These are phyloP conservation scores for Drosophila borealis DNA, from an alignment of 2,888 invertebrate genomes.

Conservation along the genomic window DNA sequence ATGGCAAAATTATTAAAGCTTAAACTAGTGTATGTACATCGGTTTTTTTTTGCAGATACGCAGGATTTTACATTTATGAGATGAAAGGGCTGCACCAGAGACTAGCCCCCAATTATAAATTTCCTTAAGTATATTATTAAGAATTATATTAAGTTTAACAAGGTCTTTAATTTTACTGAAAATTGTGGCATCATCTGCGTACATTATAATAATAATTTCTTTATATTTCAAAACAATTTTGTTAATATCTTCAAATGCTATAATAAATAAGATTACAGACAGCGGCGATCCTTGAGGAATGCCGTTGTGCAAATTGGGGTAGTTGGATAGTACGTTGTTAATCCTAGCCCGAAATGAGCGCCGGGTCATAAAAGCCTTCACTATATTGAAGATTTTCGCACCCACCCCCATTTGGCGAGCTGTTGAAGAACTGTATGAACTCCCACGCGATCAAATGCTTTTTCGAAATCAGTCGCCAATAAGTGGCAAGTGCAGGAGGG, in stretches of 20 bases:
- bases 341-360: constrained; percentile 19
- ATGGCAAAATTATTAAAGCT: too few relatives aligned
- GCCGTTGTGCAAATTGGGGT: constrained; percentile 12
- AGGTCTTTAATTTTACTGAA: neutral
- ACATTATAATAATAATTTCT: constrained; percentile 4
- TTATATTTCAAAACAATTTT: constrained; percentile 19
- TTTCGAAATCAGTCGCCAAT: constrained; percentile 3
- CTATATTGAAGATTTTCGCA: constrained; percentile 16
- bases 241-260: constrained; percentile 26
- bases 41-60: too few relatives aligned
- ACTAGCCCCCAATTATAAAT: neutral
- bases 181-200: constrained; percentile 9
- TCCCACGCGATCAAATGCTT: constrained; percentile 3
- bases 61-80: neutral
- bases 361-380: constrained; percentile 24
- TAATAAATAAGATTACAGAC: constrained; percentile 25
- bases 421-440: neutral
- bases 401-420: neutral
- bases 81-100: constrained; percentile 1
- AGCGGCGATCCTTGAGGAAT: constrained; percentile 31
- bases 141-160: constrained; percentile 6
- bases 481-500: constrained; percentile 1
- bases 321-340: constrained; percentile 19
- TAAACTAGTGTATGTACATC: too few relatives aligned
- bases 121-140: constrained; percentile 4